phyloP scores from a whole-genome alignment of 2,888 invertebrate species.

The Diachrysia chrysitis region DNA sequence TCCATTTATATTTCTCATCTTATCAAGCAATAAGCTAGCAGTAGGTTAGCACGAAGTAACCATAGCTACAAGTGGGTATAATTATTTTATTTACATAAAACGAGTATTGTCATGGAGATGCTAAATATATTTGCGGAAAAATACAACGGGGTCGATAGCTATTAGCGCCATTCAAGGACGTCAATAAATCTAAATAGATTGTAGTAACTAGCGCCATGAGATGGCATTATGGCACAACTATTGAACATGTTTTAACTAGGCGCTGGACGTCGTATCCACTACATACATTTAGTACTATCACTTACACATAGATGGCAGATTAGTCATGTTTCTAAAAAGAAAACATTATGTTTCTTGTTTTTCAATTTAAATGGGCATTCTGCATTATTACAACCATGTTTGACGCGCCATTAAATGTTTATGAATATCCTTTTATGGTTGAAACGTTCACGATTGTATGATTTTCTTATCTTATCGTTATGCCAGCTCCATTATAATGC shows the following conservation, averaged over 20 bases:
- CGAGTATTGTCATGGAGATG: conserved; percentile 6
- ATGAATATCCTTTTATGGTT: conserved; percentile 25
- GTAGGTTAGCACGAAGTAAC: background rate
- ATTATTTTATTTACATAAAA: background rate
- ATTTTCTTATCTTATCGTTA: conserved; percentile 22
- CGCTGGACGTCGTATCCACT: background rate
- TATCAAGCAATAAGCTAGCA: too few relatives aligned
- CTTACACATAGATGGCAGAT: conserved; percentile 34
- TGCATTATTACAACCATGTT: conserved; percentile 12
- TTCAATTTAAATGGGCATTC: conserved; percentile 3
- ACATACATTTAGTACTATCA: conserved; percentile 24
- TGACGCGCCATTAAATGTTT: conserved; percentile 29
- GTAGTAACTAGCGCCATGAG: conserved; percentile 23
- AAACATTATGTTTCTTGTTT: background rate
- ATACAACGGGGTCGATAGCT: background rate
- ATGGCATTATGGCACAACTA: background rate
- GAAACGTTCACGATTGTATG: conserved; percentile 27
- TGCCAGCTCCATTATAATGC: background rate
- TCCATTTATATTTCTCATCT: too few relatives aligned
- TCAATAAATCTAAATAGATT: background rate
- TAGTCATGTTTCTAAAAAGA: background rate
- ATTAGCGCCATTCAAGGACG: background rate
- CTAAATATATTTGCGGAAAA: conserved; percentile 5
- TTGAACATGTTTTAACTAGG: background rate
- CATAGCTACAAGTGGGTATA: background rate